Evolutionary conservation across 2,797 vertebrate species (phyloP).

Genomic region (Percopsis omiscomaycus): DNA sequence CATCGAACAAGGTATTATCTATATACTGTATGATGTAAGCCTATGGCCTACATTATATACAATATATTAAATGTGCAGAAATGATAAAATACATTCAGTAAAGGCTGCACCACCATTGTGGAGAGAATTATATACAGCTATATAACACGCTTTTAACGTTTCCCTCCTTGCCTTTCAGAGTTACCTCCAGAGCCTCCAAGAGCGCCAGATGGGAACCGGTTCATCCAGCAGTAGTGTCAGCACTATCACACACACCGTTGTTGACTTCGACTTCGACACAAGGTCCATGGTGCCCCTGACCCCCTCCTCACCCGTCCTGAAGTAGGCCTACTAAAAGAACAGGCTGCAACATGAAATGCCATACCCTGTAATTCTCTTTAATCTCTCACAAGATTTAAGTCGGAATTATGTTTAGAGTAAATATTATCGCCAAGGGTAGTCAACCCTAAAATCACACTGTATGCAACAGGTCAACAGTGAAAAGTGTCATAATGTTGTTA

Average conservation of each 20-base stretch:
- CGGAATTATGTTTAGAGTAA: too few relatives aligned
- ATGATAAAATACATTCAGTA: too few relatives aligned
- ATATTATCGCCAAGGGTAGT: too few relatives aligned
- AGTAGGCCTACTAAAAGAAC: slow-evolving; percentile 12
- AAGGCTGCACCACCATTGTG: too few relatives aligned
- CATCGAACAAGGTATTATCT: too few relatives aligned
- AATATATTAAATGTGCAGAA: too few relatives aligned
- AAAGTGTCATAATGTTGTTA: too few relatives aligned
- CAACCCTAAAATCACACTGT: too few relatives aligned
- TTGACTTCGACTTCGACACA: slow-evolving; percentile 85
- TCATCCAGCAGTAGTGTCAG: slow-evolving; percentile 78
- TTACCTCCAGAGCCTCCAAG: slow-evolving; percentile 84
- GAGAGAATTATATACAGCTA: too few relatives aligned
- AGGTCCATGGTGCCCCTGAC: slow-evolving; percentile 84
- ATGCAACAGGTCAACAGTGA: too few relatives aligned
- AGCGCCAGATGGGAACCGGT: slow-evolving; percentile 79
- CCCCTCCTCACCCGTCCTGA: slow-evolving; percentile 68
- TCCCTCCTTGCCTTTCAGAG: slow-evolving; percentile 71
- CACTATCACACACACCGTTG: slow-evolving; percentile 74
- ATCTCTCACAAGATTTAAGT: background rate
- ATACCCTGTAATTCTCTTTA: background rate
- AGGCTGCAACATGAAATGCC: background rate
- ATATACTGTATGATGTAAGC: too few relatives aligned
- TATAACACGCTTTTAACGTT: background rate
- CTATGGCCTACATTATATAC: too few relatives aligned